A percentile compares a stretch with the other conserved stretches of the same genome.
phyloP scores from a whole-genome alignment of 2,888 invertebrate species.

The Stenodera caucasica region DNA sequence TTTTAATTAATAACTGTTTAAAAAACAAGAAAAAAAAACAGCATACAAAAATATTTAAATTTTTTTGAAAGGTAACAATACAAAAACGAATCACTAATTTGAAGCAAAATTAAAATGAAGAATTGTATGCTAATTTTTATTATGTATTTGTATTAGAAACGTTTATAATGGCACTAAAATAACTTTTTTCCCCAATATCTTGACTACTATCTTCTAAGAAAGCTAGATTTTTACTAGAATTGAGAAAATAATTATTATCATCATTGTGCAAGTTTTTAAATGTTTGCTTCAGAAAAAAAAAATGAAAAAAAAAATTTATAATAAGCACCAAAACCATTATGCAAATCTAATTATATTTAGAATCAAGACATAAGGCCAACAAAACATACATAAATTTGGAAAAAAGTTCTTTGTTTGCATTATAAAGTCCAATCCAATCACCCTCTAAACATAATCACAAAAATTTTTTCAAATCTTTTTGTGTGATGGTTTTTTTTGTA shows the following conservation, averaged over 20 bases:
- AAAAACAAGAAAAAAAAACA: no score
- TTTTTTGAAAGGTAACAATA: no score
- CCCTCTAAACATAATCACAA: not conserved
- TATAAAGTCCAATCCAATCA: no score
- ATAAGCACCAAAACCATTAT: slow-evolving; percentile 1
- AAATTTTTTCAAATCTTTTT: not conserved
- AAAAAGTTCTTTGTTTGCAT: not conserved
- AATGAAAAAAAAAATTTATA: not conserved
- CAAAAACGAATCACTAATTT: no score
- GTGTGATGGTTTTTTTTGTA: not conserved
- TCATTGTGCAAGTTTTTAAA: not conserved
- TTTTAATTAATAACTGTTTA: no score
- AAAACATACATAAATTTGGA: not conserved
- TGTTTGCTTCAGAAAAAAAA: no score
- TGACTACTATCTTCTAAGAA: not conserved
- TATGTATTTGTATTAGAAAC: not conserved
- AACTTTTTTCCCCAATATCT: not conserved
- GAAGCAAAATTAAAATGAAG: no score
- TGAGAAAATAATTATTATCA: not conserved
- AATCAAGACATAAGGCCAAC: not conserved
- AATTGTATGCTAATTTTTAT: not conserved
- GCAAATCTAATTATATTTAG: not conserved
- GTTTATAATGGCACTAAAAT: not conserved
- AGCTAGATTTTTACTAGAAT: not conserved
- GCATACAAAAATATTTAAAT: no score